Evolutionary conservation across 2,797 vertebrate species (phyloP), one percentile per base, ranked within the genome.

Genomic region (Coracias cyanogaster): DNA sequence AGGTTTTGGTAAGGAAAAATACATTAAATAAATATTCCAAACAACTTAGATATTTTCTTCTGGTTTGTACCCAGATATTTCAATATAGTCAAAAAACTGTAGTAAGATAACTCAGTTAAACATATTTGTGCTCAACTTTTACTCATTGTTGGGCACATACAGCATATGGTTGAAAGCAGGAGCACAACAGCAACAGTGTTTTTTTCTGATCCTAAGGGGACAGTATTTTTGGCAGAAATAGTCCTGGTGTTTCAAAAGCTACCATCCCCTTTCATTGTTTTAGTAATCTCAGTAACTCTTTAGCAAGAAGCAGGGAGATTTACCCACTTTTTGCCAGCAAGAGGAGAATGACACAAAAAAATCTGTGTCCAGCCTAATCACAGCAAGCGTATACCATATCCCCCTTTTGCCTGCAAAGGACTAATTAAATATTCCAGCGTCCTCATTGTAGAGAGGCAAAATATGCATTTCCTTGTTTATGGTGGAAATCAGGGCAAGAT

Each of bases 191-290:
- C 55, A 92, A 55, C 18, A 78, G 41, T 35, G 20, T 0, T 74
- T 66, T 65, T 77, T 89, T 19, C 62, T 62, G 28, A 76, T 86
- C 66, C 64, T 69, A 73, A 82, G 20, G 80, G 52, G 64, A 71
- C 43, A 52, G n/a, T n/a, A 82, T 51, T 89, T 91, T 85, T 74
- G 71, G n/a, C 67, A 93, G 51, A 86, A 89, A 80, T 48, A 73
- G 18, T 15, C 31, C 52, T 57, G 25, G 5, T 74, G 43, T 82
- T 93, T 31, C 72, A 87, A 77, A 91, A 90, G 37, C n/a, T 87
- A 41, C 57, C 9, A 4, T 58, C 31, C 77, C 41, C 6, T 65
- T 84, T 71, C 52, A 41, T 18, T n/a, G 16, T 55, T 21, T 35
- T 46, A 61, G 31, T n/a, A 48, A 43, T 35, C 48, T 60, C 22